These are phyloP conservation scores for Shinisaurus crocodilurus DNA, from an alignment of 2,113 vertebrate species.

Conservation along the genomic window DNA sequence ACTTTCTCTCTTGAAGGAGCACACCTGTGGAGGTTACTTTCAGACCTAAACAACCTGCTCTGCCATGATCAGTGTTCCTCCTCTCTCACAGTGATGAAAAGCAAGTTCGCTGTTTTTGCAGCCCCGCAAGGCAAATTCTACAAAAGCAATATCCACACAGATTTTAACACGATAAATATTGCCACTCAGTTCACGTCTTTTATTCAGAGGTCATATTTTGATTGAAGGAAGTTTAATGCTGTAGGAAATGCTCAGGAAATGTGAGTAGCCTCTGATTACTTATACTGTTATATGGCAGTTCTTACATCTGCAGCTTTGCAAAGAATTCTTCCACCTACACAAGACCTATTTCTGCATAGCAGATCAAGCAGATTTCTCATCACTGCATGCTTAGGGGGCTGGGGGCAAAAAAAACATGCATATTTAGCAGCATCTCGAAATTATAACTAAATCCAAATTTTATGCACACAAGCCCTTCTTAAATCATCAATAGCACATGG, in stretches of 20 bases:
- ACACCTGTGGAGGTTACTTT: slow-evolving; percentile 49
- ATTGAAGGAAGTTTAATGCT: not conserved
- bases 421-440: not conserved
- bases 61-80: not conserved
- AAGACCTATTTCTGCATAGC: not conserved
- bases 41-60: slow-evolving; percentile 58
- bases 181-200: not conserved
- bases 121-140: not conserved
- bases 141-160: not conserved
- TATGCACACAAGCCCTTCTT: not conserved
- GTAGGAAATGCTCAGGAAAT: not conserved
- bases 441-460: not conserved
- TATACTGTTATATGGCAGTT: not conserved
- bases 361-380: not conserved
- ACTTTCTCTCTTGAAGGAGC: slow-evolving; percentile 46
- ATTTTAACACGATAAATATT: not conserved
- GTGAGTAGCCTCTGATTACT: not conserved
- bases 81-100: slow-evolving; percentile 2
- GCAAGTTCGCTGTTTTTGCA: slow-evolving; percentile 9
- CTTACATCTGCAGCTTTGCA: not conserved
- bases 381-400: too few relatives aligned
- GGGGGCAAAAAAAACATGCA: too few relatives aligned
- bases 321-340: not conserved
- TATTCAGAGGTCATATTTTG: not conserved
- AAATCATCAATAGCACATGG: not conserved